phyloP scores from a whole-genome alignment of 1,140 invertebrate species.

The Semibalanus balanoides region DNA sequence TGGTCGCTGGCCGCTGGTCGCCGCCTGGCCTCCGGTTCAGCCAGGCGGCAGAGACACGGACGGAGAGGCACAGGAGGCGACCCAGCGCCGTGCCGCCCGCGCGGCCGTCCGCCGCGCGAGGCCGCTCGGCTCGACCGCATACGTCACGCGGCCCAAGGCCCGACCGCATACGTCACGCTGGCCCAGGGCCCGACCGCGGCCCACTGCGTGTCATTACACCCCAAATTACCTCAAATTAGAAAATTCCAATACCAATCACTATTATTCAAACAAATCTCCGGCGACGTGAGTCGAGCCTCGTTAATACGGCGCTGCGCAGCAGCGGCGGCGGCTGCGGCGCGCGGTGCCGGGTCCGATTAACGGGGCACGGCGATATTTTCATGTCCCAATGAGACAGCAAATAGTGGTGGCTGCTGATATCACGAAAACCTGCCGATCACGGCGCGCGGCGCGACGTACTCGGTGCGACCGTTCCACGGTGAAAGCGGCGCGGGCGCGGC shows the following conservation, averaged over 20 bases:
- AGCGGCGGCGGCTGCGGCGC: no score
- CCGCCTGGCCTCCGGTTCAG: no score
- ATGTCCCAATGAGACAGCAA: not conserved
- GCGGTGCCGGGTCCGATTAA: not conserved
- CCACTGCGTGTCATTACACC: not conserved
- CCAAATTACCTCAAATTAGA: constrained; percentile 1
- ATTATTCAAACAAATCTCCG: not conserved
- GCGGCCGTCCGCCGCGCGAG: no score
- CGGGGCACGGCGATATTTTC: not conserved
- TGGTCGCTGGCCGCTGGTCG: not conserved
- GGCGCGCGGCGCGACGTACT: no score
- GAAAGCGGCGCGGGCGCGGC: not conserved
- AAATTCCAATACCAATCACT: not conserved
- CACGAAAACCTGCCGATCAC: not conserved
- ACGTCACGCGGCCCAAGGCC: no score
- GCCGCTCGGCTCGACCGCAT: no score
- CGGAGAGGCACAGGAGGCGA: no score
- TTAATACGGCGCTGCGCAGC: not conserved
- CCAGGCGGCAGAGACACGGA: no score
- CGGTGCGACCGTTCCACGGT: not conserved
- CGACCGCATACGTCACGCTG: no score
- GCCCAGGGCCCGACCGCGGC: no score
- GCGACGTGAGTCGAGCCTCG: not conserved
- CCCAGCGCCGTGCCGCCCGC: no score
- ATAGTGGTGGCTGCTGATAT: not conserved